These are phyloP conservation scores for Palythoa caribaeorum DNA, from an alignment of 92 coral and sea anemone genomes.

Conservation along the genomic window DNA sequence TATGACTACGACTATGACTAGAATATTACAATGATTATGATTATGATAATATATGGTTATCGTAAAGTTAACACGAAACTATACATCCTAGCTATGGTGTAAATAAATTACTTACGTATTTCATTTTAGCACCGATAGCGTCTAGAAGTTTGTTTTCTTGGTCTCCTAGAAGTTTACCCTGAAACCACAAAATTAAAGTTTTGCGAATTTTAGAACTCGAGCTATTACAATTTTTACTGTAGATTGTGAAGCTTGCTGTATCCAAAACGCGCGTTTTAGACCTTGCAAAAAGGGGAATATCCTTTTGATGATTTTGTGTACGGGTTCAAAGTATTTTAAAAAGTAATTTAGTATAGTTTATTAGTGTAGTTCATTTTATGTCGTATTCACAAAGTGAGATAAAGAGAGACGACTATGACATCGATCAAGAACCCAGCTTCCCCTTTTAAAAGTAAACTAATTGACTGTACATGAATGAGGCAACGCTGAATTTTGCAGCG, in stretches of 20 bases:
- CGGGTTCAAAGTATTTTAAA: too few relatives aligned
- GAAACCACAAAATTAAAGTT: not conserved
- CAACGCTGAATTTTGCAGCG: too few relatives aligned
- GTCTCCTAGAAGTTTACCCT: slow-evolving; percentile 80
- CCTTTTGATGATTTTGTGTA: too few relatives aligned
- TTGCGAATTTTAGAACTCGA: not conserved
- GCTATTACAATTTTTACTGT: not conserved
- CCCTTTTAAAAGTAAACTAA: too few relatives aligned
- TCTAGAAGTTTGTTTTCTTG: slow-evolving; percentile 79
- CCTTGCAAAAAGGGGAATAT: too few relatives aligned
- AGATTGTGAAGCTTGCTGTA: not conserved
- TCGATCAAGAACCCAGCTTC: too few relatives aligned
- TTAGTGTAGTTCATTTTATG: too few relatives aligned
- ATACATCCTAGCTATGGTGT: not conserved
- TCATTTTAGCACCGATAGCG: slow-evolving; percentile 77
- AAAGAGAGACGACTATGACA: too few relatives aligned
- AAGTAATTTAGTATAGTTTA: too few relatives aligned
- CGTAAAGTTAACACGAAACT: not conserved
- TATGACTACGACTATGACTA: not conserved
- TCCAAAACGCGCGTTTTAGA: too few relatives aligned
- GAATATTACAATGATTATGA: not conserved
- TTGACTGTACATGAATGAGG: too few relatives aligned
- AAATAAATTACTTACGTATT: slow-evolving; percentile 58
- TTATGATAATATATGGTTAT: not conserved
- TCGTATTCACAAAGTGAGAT: too few relatives aligned